A percentile compares a stretch with the other conserved stretches of the same genome.
Evolutionary conservation across 2,888 invertebrate genomes (phyloP).

Genomic region (Apamea sordens): DNA sequence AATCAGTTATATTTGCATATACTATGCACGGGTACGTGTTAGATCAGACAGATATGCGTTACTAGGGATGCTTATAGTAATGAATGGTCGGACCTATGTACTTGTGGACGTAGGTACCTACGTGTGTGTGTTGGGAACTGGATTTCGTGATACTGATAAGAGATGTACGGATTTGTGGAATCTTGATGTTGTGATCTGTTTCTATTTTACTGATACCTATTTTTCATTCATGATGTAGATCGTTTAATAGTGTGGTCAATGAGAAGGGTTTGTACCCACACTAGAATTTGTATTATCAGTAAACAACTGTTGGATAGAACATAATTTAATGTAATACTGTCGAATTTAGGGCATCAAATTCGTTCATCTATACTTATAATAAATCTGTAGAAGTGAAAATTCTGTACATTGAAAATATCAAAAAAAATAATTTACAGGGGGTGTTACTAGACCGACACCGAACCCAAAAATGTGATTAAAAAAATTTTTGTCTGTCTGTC

Average conservation of each 20-base stretch:
- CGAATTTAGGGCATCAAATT: background rate
- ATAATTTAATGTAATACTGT: too few species aligned
- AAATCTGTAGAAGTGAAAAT: too few species aligned
- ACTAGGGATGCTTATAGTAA: conserved; percentile 61
- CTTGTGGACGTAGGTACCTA: background rate
- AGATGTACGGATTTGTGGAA: conserved; percentile 48
- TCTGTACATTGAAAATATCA: too few species aligned
- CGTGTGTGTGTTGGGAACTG: conserved; percentile 14
- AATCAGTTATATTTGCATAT: conserved; percentile 76
- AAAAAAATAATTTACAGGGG: too few species aligned
- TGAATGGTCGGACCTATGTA: conserved; percentile 48
- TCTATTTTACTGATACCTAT: background rate
- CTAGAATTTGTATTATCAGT: too few species aligned
- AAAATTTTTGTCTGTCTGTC: too few species aligned
- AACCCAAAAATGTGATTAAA: too few species aligned
- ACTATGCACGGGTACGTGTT: conserved; percentile 70
- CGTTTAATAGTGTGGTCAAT: background rate
- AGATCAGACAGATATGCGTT: conserved; percentile 63
- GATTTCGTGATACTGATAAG: conserved; percentile 38
- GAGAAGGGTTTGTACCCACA: background rate
- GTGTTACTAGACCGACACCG: too few species aligned
- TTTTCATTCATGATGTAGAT: conserved; percentile 2
- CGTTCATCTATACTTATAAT: too few species aligned
- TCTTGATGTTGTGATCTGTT: conserved; percentile 39
- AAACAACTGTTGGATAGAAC: background rate